phyloP scores from a whole-genome alignment of 2,113 vertebrate species.

The Speoplatyrhinus poulsoni region DNA sequence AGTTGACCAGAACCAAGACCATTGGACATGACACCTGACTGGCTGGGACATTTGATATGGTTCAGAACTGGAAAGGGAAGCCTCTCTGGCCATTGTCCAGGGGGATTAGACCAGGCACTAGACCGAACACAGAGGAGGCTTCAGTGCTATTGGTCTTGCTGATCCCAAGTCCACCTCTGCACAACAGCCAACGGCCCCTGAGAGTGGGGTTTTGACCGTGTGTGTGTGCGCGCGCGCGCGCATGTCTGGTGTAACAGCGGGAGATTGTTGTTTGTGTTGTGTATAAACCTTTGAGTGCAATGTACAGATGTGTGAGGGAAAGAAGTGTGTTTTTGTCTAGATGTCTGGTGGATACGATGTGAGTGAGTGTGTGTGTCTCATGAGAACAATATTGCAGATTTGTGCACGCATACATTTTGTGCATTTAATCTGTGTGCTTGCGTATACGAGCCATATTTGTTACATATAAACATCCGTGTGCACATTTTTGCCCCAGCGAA shows the following conservation, averaged over 20 bases:
- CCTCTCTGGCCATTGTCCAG: constrained; percentile 50
- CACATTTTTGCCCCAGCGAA: constrained; percentile 1
- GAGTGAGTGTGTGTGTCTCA: constrained; percentile 9
- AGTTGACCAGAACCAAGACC: constrained; percentile 55
- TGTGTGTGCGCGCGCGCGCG: constrained; percentile 17
- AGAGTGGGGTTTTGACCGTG: constrained; percentile 58
- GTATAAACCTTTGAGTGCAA: constrained; percentile 5
- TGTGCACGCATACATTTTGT: neutral
- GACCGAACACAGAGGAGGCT: constrained; percentile 62
- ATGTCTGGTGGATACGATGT: no score
- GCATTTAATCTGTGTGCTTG: neutral
- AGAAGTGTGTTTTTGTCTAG: neutral
- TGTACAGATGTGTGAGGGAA: neutral
- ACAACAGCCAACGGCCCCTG: constrained; percentile 41
- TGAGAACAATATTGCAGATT: constrained; percentile 4
- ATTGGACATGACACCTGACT: constrained; percentile 55
- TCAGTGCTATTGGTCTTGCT: constrained; percentile 65
- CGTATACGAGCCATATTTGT: constrained; percentile 5
- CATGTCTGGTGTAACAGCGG: neutral
- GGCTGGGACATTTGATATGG: constrained; percentile 52
- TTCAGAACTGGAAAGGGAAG: constrained; percentile 57
- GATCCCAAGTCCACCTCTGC: constrained; percentile 61
- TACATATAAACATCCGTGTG: constrained; percentile 2
- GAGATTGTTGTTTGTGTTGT: neutral
- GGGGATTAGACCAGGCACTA: constrained; percentile 67